phyloP scores from a whole-genome alignment of 2,888 invertebrate species.

The Eristalis pertinax region DNA sequence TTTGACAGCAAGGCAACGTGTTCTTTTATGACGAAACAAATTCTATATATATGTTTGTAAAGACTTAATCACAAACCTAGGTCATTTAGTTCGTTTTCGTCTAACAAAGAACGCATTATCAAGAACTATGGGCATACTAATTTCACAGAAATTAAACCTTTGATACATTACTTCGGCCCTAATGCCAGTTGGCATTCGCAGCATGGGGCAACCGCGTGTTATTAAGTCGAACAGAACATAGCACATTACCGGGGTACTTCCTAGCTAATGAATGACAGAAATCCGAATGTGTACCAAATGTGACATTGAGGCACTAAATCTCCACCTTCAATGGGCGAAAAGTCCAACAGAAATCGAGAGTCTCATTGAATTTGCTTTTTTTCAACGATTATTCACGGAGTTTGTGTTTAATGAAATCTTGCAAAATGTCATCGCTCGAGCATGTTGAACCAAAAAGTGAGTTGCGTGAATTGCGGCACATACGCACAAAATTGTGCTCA shows the following conservation, averaged over 20 bases:
- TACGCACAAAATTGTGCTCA: background rate
- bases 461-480: background rate
- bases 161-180: background rate
- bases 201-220: background rate
- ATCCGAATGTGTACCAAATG: background rate
- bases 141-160: background rate
- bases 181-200: background rate
- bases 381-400: constrained; percentile 22
- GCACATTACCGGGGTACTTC: background rate
- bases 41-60: no score
- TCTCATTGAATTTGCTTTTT: background rate
- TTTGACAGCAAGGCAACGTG: no score
- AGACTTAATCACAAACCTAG: background rate
- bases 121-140: background rate
- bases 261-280: background rate
- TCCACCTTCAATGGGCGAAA: background rate
- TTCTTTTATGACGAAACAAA: no score
- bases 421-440: constrained; percentile 13
- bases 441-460: background rate
- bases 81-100: background rate
- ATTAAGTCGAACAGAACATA: background rate
- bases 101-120: background rate
- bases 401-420: constrained; percentile 20
- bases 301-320: background rate
- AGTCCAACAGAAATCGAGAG: background rate